Evolutionary conservation across 2,113 vertebrate species (phyloP).

Genomic region (Coryphaenoides rupestris): DNA sequence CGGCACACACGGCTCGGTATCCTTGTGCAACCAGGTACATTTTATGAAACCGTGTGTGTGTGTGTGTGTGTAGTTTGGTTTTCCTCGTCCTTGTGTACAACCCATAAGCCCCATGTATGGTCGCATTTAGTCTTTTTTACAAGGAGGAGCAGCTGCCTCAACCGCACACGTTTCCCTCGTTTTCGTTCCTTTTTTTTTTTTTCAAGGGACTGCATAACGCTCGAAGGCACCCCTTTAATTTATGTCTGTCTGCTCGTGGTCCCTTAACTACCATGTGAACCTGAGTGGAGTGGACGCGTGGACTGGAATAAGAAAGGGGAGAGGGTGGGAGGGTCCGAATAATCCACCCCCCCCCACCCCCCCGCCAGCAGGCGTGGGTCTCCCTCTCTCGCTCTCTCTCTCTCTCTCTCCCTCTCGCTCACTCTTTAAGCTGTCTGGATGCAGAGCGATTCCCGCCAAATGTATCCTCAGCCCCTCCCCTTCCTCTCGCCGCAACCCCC

Average conservation of each 20-base stretch:
- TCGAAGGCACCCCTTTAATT: slow-evolving; percentile 63
- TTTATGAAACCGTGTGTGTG: not conserved
- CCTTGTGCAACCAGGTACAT: not conserved
- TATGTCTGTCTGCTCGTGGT: slow-evolving; percentile 49
- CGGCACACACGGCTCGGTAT: slow-evolving; percentile 18
- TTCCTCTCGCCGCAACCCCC: too few relatives aligned
- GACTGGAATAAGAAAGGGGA: slow-evolving; percentile 28
- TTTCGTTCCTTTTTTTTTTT: not conserved
- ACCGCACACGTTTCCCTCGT: slow-evolving; percentile 28
- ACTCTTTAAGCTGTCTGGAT: slow-evolving; percentile 2
- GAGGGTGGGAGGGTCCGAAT: too few relatives aligned
- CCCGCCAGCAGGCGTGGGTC: too few relatives aligned
- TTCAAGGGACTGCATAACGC: slow-evolving; percentile 59
- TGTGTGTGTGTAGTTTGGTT: too few relatives aligned
- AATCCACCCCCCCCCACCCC: too few relatives aligned
- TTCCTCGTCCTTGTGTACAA: too few relatives aligned
- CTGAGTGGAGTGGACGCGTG: slow-evolving; percentile 39
- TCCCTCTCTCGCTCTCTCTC: too few relatives aligned
- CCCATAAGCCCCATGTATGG: not conserved
- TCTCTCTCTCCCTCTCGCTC: too few relatives aligned
- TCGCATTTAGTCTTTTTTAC: not conserved
- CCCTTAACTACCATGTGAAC: slow-evolving; percentile 57
- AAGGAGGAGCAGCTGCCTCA: slow-evolving; percentile 36
- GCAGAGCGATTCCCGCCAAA: not conserved
- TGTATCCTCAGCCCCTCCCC: too few relatives aligned